phyloP scores from a whole-genome alignment of 2,888 invertebrate genomes.

The Synergus japonicus region DNA sequence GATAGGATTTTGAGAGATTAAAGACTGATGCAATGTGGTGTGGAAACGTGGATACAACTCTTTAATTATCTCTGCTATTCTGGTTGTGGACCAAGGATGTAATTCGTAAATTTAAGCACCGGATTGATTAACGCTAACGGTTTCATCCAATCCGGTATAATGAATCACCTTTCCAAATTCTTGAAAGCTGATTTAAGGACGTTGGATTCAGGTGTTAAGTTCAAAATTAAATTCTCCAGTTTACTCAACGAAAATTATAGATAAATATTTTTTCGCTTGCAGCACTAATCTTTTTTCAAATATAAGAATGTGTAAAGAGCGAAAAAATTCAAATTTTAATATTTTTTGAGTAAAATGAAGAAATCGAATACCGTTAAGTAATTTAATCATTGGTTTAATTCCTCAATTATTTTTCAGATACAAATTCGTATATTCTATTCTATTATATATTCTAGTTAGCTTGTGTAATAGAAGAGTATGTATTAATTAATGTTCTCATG shows the following conservation, averaged over 20 bases:
- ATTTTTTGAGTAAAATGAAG: no score
- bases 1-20: not conserved
- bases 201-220: no score
- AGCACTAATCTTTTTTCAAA: no score
- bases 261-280: no score
- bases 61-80: constrained; percentile 2
- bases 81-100: constrained; percentile 31
- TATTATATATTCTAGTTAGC: not conserved
- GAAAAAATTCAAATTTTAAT: no score
- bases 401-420: not conserved
- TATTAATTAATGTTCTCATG: constrained; percentile 40
- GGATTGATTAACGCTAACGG: not conserved
- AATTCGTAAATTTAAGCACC: not conserved
- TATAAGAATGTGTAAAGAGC: no score
- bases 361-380: no score
- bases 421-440: not conserved
- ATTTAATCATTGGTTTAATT: not conserved
- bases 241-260: no score
- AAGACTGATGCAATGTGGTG: constrained; percentile 15
- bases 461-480: constrained; percentile 16
- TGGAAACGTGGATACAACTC: constrained; percentile 21
- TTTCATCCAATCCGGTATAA: constrained; percentile 16
- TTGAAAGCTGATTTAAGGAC: not conserved
- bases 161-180: not conserved
- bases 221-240: no score